These are phyloP conservation scores for Himalopsyche japonica DNA, from an alignment of 2,888 invertebrate species.

Conservation along the genomic window DNA sequence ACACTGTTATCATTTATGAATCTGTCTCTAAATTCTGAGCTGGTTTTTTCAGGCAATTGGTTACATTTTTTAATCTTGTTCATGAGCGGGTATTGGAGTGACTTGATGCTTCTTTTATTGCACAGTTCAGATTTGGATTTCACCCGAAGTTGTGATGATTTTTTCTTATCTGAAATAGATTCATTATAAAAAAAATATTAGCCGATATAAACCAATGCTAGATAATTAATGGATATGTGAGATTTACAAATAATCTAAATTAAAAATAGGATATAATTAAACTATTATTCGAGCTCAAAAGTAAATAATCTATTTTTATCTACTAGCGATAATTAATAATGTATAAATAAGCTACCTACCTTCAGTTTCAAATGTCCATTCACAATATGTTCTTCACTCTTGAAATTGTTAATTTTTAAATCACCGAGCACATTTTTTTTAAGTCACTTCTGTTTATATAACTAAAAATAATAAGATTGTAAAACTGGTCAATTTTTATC, in stretches of 20 bases:
- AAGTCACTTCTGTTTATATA: constrained; percentile 13
- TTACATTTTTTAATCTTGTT: not conserved
- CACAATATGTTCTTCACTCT: constrained; percentile 56
- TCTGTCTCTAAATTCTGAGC: not conserved
- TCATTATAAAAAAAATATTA: too few species aligned
- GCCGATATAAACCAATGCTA: too few species aligned
- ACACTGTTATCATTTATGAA: not conserved
- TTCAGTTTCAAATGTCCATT: constrained; percentile 52
- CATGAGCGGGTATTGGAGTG: not conserved
- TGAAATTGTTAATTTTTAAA: constrained; percentile 16
- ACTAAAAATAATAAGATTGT: constrained; percentile 7
- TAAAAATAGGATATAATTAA: not conserved
- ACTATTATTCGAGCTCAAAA: not conserved
- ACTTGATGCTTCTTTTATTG: not conserved
- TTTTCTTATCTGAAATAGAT: not conserved
- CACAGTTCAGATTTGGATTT: constrained; percentile 13
- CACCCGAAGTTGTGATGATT: constrained; percentile 7
- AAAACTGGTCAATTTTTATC: not conserved
- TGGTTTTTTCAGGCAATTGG: not conserved
- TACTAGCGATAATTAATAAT: not conserved
- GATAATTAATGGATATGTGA: not conserved
- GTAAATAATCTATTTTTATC: not conserved
- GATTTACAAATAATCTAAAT: not conserved
- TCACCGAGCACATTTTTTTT: constrained; percentile 18
- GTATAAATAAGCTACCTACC: constrained; percentile 35